Percentiles rank a stretch among this genome's conserved stretches.
phyloP scores from a whole-genome alignment of 37 sponge, comb jelly and placozoan genomes.

The Oopsacas minuta region DNA sequence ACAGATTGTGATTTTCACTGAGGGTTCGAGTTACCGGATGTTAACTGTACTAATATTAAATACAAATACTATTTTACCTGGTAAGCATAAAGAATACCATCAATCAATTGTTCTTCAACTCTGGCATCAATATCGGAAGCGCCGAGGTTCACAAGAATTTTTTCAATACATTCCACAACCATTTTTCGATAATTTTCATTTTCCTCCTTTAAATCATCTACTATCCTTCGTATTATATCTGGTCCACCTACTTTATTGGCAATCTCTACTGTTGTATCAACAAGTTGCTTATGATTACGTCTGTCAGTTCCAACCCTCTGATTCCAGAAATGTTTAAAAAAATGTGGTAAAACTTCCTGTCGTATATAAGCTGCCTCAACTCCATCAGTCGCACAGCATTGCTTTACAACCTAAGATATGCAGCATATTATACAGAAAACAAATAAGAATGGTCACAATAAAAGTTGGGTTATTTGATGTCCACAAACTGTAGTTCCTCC shows the following conservation, averaged over 20 bases:
- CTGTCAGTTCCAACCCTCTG: conserved; percentile 88
- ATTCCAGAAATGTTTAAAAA: conserved; percentile 96
- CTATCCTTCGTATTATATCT: conserved; percentile 80
- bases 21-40: too few species aligned
- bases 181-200: conserved; percentile 96
- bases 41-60: too few species aligned
- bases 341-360: conserved; percentile 83
- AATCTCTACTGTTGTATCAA: conserved; percentile 96
- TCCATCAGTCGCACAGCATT: conserved; percentile 96
- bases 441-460: too few species aligned
- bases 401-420: conserved; percentile 84
- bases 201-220: conserved; percentile 96
- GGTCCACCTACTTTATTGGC: conserved; percentile 95
- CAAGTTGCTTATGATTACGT: conserved; percentile 71
- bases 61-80: conserved; percentile 46
- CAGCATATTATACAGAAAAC: not conserved
- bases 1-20: too few species aligned
- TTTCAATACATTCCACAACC: conserved; percentile 97
- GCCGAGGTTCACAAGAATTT: conserved; percentile 71
- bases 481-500: too few species aligned
- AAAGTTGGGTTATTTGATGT: too few species aligned
- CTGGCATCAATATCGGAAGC: conserved; percentile 87
- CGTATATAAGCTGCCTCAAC: conserved; percentile 92
- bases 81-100: conserved; percentile 89
- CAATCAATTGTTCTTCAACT: conserved; percentile 95